Conservation (phyloP, 2,113 vertebrate genomes). For the Daubentonia madagascariensis region DNA sequence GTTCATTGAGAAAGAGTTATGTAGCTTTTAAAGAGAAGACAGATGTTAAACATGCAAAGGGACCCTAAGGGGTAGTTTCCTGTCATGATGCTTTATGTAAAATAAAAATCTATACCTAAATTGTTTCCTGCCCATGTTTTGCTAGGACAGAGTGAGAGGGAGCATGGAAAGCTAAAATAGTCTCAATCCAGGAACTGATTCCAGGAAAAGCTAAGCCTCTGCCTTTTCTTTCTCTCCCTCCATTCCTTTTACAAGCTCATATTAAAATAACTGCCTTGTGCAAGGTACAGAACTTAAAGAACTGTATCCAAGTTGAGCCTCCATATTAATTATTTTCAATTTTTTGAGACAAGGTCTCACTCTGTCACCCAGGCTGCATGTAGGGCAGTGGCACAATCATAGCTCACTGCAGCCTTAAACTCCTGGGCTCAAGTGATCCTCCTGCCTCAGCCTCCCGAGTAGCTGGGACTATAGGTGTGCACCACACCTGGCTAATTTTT, state of each 20-base stretch:
- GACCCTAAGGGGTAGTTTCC: constrained; percentile 11
- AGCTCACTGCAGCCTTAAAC: no score
- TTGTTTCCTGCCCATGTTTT: background rate
- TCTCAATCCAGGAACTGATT: background rate
- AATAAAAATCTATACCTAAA: constrained; percentile 25
- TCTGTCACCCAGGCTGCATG: no score
- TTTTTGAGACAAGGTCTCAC: no score
- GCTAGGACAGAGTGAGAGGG: background rate
- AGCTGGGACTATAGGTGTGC: no score
- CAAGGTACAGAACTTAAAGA: background rate
- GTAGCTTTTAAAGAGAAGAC: constrained; percentile 46
- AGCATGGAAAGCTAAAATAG: background rate
- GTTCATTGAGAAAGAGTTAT: constrained; percentile 63
- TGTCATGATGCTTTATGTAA: constrained; percentile 37
- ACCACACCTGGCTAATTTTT: no score
- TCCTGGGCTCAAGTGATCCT: no score
- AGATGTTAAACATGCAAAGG: constrained; percentile 54
- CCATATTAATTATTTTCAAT: background rate
- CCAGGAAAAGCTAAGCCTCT: background rate
- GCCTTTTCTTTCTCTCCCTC: background rate
- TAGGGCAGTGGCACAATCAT: no score
- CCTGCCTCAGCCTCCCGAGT: no score
- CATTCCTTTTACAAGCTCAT: background rate
- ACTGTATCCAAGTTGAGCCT: background rate
- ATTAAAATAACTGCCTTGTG: background rate